Evolutionary conservation across 1,140 invertebrate genomes (phyloP), one percentile per base, ranked within the genome.

Genomic region (Drosophila mojavensis): DNA sequence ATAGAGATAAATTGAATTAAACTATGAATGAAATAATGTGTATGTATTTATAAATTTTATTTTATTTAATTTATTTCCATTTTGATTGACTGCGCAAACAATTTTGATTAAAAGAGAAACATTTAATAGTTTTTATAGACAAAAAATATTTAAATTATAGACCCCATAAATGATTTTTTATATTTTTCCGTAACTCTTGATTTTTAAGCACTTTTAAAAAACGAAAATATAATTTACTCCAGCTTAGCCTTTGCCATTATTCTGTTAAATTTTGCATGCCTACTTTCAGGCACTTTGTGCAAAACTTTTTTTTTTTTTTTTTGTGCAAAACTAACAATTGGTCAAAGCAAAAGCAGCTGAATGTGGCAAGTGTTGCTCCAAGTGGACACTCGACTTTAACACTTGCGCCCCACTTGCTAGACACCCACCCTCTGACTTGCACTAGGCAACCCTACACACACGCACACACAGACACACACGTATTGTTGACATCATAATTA

Each of bases 301-400:
- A n/a, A 64, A 75, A 75, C 54, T 48, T n/a, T n/a, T n/a, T n/a
- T n/a, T n/a, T n/a, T n/a, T n/a, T n/a, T n/a, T n/a, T n/a, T 67
- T 73, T 30, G 26, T 56, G 26, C 17, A n/a, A 64, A 75, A 75
- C 54, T 48, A 58, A 75, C 72, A 56, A 69, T 68, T 39, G 45
- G 39, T 61, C 70, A 41, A 60, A 71, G 53, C 45, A 45, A 65
- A 15, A 50, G 3, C n/a, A 30, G 64, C 55, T 66, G 62, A 65
- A 76, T 60, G 55, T 51, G 36, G 43, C 56, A 60, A 62, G 60
- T 65, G 61, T 13, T 55, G 56, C 41, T 24, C 30, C 47, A 72
- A 76, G 68, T 76, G 62, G 68, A 56, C 55, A 54, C 68, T 76
- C 68, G 11, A 76, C 73, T 75, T 72, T 60, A 75, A 51, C 60